Evolutionary conservation across 2,113 vertebrate species (phyloP).

Genomic region (Naja naja): DNA sequence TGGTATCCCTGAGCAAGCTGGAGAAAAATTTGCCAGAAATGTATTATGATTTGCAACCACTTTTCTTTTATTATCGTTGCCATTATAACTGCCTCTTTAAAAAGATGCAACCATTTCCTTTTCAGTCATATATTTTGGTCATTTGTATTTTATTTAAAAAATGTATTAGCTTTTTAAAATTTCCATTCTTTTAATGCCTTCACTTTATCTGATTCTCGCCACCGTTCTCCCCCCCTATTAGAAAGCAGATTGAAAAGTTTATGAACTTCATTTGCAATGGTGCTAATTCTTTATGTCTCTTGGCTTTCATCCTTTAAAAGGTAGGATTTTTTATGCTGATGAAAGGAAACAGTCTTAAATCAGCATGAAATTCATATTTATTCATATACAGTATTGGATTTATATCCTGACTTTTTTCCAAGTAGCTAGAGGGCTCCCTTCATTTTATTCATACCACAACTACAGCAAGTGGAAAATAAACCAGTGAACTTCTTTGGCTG

Average conservation of each 20-base stretch:
- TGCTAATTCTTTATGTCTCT: constrained; percentile 18
- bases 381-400: not conserved
- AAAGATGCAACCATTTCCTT: constrained; percentile 54
- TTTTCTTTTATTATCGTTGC: constrained; percentile 45
- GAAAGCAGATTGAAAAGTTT: constrained; percentile 56
- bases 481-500: not conserved
- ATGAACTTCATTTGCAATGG: constrained; percentile 39
- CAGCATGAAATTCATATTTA: constrained; percentile 15
- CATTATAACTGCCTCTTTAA: constrained; percentile 46
- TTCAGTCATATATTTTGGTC: constrained; percentile 34
- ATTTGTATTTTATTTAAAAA: constrained; percentile 43
- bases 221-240: constrained; percentile 35
- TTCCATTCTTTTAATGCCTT: constrained; percentile 50
- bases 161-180: constrained; percentile 38
- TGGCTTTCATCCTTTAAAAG: constrained; percentile 25
- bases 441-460: not conserved
- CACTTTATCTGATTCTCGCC: constrained; percentile 59
- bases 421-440: not conserved
- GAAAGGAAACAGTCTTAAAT: constrained; percentile 14
- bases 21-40: constrained; percentile 23
- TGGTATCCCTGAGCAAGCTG: constrained; percentile 23
- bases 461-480: not conserved
- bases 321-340: constrained; percentile 14
- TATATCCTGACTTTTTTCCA: not conserved
- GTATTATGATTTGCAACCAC: constrained; percentile 18